Evolutionary conservation across 2,113 vertebrate genomes (phyloP).

Genomic region (Brienomyrus brachyistius): DNA sequence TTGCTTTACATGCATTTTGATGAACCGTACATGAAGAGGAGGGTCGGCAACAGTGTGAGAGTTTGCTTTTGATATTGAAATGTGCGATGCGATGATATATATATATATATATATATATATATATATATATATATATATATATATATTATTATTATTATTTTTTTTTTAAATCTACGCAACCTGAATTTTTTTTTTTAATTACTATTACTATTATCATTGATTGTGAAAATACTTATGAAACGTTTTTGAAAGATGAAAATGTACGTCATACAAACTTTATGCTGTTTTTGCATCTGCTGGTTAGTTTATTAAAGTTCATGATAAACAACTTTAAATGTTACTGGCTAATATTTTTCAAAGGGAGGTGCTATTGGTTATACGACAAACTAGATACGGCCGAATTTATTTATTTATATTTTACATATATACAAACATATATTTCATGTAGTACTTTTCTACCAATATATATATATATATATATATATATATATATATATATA

Average conservation of each 20-base stretch:
- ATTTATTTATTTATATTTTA: neutral
- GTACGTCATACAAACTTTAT: neutral
- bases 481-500: neutral
- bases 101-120: no score
- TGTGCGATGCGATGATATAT: neutral
- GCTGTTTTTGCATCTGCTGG: neutral
- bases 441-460: neutral
- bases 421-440: neutral
- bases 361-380: neutral
- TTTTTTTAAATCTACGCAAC: neutral
- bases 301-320: neutral
- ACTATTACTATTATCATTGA: neutral
- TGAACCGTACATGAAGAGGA: neutral
- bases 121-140: neutral
- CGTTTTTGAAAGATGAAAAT: neutral
- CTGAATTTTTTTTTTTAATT: neutral
- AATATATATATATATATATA: neutral
- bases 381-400: neutral
- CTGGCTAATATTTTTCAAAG: neutral
- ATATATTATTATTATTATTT: no score
- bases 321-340: neutral
- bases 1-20: neutral
- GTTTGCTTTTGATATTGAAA: neutral
- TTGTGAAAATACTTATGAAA: neutral
- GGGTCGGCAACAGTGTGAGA: neutral